Evolutionary conservation across 1,140 invertebrate genomes (phyloP).

Genomic region (Akabosia matsudoensis): DNA sequence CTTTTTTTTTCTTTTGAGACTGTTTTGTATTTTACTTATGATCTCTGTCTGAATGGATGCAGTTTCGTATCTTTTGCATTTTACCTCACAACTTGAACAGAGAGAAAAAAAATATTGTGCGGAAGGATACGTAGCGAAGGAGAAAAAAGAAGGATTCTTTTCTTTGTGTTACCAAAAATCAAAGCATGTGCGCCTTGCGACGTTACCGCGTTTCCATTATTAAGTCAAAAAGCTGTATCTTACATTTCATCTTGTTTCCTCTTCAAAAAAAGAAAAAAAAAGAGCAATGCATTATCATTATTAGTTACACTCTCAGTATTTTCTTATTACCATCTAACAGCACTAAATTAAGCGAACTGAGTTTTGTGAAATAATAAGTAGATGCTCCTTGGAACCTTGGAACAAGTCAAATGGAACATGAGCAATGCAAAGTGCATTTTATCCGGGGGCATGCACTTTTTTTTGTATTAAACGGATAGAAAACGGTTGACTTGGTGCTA

Average conservation of each 20-base stretch:
- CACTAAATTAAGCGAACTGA: not conserved
- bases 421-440: too few relatives aligned
- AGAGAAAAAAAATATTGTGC: too few relatives aligned
- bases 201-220: not conserved
- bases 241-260: constrained; percentile 15
- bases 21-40: not conserved
- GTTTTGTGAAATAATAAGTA: too few relatives aligned
- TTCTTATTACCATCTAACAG: not conserved
- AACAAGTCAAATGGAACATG: too few relatives aligned
- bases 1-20: not conserved
- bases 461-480: not conserved
- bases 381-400: too few relatives aligned
- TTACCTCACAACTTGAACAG: too few relatives aligned
- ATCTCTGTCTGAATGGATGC: not conserved
- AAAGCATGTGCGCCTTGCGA: not conserved
- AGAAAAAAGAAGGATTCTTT: too few relatives aligned
- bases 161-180: not conserved
- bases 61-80: not conserved
- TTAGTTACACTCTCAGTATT: not conserved
- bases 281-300: constrained; percentile 20
- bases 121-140: too few relatives aligned
- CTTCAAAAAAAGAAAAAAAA: not conserved
- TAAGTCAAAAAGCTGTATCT: constrained; percentile 10
- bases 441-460: not conserved
- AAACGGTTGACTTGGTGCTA: not conserved